Evolutionary conservation across 2,113 vertebrate species (phyloP), one percentile per base, ranked within the genome.

Genomic region (Steatornis caripensis): DNA sequence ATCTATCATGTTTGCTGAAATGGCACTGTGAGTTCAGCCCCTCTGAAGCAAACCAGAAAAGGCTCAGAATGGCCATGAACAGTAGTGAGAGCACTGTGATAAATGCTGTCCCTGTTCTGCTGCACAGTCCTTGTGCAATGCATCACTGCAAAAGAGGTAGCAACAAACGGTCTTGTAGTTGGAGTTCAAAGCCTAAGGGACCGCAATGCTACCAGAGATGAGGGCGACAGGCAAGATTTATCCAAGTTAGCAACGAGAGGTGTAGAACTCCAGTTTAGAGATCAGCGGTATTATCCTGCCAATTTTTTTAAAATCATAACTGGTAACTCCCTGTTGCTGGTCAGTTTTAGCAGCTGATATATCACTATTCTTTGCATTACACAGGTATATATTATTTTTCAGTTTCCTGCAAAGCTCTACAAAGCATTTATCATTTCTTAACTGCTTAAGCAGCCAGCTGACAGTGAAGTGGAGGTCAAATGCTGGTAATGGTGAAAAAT

Each of bases 1-100:
- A 95, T 97, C 83, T 45, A 86, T 95, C 92, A 92, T 23, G 71
- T 49, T 77, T 72, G 78, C 82, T 88, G 88, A 93, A 95, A 94
- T 0, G 3, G 65, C 39, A 15, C 65, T 75, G 64, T 34, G 85
- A 87, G 75, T 27, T 92, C 79, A 88, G 78, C 13, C 66, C 16
- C 78, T 69, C 66, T 57, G 94, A 94, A 72, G 83, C 53, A 86
- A 92, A 83, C 32, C 70, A 86, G 96, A 53, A 76, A 58, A 80
- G 53, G 53, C 88, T 61, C 58, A 43, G 69, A 54, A 46, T 53
- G 70, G 82, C 75, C 55, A 51, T 2, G 72, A 54, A n/a, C 37
- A 37, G 89, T 7, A 77, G 54, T 4, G 22, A 71, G 70, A 85
- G 48, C 20, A n/a, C 48, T 27, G 48, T 71, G 90, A 96, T 69